Percentiles rank a stretch among this genome's conserved stretches.
Conservation (phyloP, 2,797 vertebrate species). For the Phataginus tetradactyla region DNA sequence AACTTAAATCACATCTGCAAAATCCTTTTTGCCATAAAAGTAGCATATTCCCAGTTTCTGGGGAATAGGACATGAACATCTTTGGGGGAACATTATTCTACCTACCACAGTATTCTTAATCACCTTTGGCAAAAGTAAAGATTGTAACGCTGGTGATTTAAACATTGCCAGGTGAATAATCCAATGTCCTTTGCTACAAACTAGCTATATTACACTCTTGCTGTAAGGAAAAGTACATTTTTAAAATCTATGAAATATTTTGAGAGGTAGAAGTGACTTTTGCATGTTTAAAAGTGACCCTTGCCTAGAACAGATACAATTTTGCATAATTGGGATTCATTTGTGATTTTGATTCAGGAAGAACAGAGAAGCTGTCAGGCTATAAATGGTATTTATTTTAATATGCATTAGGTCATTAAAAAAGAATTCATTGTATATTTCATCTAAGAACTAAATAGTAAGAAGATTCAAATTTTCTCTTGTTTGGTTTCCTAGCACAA, state of each 20-base stretch:
- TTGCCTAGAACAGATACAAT: slow-evolving; percentile 3
- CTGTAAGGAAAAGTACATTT: slow-evolving; percentile 8
- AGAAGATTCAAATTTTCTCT: neutral
- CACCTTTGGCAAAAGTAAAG: neutral
- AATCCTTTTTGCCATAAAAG: neutral
- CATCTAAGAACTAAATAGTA: neutral
- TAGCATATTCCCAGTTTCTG: neutral
- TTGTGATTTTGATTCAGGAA: slow-evolving; percentile 43
- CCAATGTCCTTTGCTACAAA: neutral
- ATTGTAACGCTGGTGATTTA: neutral
- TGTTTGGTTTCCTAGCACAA: neutral
- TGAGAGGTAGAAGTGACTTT: neutral
- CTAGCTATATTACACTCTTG: neutral
- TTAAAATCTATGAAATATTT: slow-evolving; percentile 44
- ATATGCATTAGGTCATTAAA: neutral
- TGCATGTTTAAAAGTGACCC: slow-evolving; percentile 27
- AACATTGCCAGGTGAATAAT: neutral
- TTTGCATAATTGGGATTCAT: neutral
- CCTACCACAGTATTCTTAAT: neutral
- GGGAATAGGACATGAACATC: neutral
- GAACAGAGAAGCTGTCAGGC: neutral
- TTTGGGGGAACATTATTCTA: neutral
- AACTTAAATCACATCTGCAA: neutral
- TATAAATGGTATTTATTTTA: slow-evolving; percentile 51
- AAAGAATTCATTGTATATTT: neutral